Evolutionary conservation across 2,113 vertebrate genomes (phyloP).

Genomic region (Trichomycterus rosablanca): DNA sequence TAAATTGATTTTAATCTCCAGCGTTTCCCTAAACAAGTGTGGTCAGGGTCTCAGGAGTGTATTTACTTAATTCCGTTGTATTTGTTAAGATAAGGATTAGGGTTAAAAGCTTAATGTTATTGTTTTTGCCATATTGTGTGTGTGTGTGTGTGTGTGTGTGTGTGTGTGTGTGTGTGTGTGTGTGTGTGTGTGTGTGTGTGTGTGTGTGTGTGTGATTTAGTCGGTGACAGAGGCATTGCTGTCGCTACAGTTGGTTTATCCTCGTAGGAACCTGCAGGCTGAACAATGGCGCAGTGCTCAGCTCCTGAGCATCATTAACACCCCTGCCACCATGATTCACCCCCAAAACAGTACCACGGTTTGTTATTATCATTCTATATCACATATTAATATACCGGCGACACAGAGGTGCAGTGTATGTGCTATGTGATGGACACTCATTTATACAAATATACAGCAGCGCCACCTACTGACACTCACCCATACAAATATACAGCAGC

Average conservation of each 20-base stretch:
- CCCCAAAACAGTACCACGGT: constrained; percentile 80
- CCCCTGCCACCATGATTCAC: constrained; percentile 73
- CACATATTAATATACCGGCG: too few species aligned
- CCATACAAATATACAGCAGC: too few species aligned
- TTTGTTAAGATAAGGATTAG: too few species aligned
- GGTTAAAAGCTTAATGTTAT: background rate
- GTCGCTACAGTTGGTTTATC: constrained; percentile 76
- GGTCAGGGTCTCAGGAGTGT: too few species aligned
- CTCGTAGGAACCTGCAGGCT: constrained; percentile 78
- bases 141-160: background rate
- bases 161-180: constrained; percentile 10
- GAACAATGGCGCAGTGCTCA: constrained; percentile 87
- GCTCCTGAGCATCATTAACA: constrained; percentile 80
- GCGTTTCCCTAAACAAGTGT: too few species aligned
- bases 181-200: constrained; percentile 12
- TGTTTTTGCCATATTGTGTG: background rate
- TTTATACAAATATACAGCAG: too few species aligned
- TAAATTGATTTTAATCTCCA: too few species aligned
- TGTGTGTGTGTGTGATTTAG: constrained; percentile 54
- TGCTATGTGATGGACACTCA: too few species aligned
- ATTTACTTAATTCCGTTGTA: too few species aligned
- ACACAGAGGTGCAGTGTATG: too few species aligned
- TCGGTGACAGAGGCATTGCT: constrained; percentile 81
- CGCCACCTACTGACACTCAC: too few species aligned
- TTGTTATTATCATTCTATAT: too few species aligned